Base-by-base conservation (phyloP, 2,888 invertebrate genomes). In the Hyposoter dolosus region DNA sequence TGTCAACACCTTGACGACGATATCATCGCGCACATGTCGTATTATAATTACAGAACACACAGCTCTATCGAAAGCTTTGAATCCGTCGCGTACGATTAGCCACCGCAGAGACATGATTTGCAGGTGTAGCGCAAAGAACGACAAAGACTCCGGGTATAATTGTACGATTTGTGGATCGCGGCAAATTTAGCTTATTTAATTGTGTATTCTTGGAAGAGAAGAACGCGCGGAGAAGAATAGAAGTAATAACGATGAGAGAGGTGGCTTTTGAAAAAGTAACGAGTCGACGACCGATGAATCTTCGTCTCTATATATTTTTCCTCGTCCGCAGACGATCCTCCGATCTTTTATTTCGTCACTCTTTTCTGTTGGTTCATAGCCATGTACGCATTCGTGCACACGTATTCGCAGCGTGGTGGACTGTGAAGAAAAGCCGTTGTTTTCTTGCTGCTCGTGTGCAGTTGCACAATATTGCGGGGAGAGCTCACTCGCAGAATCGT, bases 401-500 rank as follows among this genome's bases (percentile, higher is more conserved):
- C 19, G 19, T 65, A 75, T 75, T 65, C 40, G n/a, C 50, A 40
- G 40, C 40, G 10, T 65, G 35, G 69, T 32, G 68, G 75, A 60
- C 56, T 9, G 45, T 53, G 45, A 50, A n/a, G 79, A 56, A 63
- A 72, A 28, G 19, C 80, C 86, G 83, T 85, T 86, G 86, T 88
- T 83, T 86, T 86, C 80, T 79, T 68, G 56, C 56, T 43, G 43
- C n/a, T 45, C 40, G 69, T 47, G 75, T 68, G 47, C 50, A 88
- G 89, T 90, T 90, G 90, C 90, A 88, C 90, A 91, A 91, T 88
- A 71, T 66, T 68, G 56, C 66, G 79, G 74, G 53, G 81, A 89
- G 82, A 40, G 40, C 40, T n/a, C 88, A 87, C 89, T 76, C 78
- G 53, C 78, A 85, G 84, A 88, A 85, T 91, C 90, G 89, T 89